Percentiles rank a stretch among this genome's conserved stretches.
Conservation (phyloP, 2,113 vertebrate species). For the Takifugu bimaculatus region DNA sequence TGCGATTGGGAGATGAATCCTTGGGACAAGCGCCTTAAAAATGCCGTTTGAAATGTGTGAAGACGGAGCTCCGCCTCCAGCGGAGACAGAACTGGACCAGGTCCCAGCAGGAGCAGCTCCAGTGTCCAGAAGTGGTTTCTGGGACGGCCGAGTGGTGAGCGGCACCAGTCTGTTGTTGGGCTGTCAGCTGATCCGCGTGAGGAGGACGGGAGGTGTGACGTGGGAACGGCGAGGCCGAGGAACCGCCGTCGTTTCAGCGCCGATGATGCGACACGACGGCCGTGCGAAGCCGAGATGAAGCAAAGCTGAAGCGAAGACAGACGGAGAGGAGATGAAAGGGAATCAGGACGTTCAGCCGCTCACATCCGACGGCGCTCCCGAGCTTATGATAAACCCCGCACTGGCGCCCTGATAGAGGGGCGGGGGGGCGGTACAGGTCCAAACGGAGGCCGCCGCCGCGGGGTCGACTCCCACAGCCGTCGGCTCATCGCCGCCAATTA, state of each 20-base stretch:
- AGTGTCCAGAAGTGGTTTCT: too few relatives aligned
- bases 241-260: not conserved
- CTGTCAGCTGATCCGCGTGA: too few relatives aligned
- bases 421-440: not conserved
- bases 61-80: too few relatives aligned
- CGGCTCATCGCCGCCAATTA: slow-evolving; percentile 11
- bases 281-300: not conserved
- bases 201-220: too few relatives aligned
- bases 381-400: slow-evolving; percentile 18
- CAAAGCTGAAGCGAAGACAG: not conserved
- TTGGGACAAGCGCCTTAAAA: too few relatives aligned
- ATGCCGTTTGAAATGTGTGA: too few relatives aligned
- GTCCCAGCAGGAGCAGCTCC: too few relatives aligned
- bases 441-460: slow-evolving; percentile 15
- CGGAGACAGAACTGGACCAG: too few relatives aligned
- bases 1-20: too few relatives aligned
- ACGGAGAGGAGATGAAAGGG: slow-evolving; percentile 35
- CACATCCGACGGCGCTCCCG: slow-evolving; percentile 6
- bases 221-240: too few relatives aligned
- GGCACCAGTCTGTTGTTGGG: too few relatives aligned
- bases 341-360: slow-evolving; percentile 12
- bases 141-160: too few relatives aligned
- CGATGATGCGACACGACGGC: not conserved
- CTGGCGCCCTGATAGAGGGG: slow-evolving; percentile 16
- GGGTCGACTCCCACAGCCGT: slow-evolving; percentile 2